A percentile compares a stretch with the other conserved stretches of the same genome.
Conservation (phyloP, 2,888 invertebrate genomes). For the Caenorhabditis becei region DNA sequence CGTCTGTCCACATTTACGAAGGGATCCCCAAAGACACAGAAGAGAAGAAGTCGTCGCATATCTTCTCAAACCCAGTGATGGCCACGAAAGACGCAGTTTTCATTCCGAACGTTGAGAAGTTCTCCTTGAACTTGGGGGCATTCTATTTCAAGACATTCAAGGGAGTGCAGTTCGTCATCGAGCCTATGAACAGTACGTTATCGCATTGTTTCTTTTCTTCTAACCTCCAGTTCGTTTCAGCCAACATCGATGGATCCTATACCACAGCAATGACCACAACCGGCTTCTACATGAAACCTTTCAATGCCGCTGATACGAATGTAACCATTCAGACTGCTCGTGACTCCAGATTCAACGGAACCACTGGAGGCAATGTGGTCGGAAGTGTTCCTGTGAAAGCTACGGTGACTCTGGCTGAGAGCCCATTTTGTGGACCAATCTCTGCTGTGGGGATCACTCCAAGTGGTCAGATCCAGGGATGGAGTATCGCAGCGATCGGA, state of each 20-base stretch:
- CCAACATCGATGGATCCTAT: constrained; percentile 1
- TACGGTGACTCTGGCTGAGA: background rate
- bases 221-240: background rate
- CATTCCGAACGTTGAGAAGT: constrained; percentile 28
- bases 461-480: constrained; percentile 1
- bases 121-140: constrained; percentile 38
- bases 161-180: constrained; percentile 32
- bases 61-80: constrained; percentile 40
- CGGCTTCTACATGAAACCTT: constrained; percentile 48
- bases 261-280: constrained; percentile 30
- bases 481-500: constrained; percentile 9
- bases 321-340: constrained; percentile 14
- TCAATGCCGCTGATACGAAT: constrained; percentile 18
- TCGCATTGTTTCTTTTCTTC: too few relatives aligned
- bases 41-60: constrained; percentile 31
- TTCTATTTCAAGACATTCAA: constrained; percentile 37
- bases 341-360: constrained; percentile 24
- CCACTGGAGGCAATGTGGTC: constrained; percentile 33
- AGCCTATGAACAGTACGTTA: constrained; percentile 6
- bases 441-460: background rate
- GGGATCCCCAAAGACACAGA: constrained; percentile 36
- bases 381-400: constrained; percentile 27
- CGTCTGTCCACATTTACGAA: constrained; percentile 30
- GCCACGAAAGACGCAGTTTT: background rate
- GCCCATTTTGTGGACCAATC: background rate